Evolutionary conservation across 2,888 invertebrate species (phyloP).

Genomic region (Lasioglossum figueresi): DNA sequence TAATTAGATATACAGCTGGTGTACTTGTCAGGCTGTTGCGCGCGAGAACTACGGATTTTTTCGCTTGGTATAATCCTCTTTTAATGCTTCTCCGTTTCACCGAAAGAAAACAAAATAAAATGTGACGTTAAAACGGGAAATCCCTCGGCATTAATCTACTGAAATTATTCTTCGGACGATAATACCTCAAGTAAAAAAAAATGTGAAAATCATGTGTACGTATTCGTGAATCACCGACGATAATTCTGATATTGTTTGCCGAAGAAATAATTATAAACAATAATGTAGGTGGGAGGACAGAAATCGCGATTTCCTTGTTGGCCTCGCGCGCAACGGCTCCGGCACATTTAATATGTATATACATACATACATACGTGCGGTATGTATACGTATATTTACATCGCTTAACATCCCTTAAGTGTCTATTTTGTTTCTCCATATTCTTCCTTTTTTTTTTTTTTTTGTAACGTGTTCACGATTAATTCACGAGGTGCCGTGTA

Average conservation of each 20-base stretch:
- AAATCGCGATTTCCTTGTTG: not conserved
- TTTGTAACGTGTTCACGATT: slow-evolving; percentile 49
- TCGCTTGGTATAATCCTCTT: not conserved
- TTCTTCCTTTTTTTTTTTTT: not conserved
- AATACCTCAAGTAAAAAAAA: not conserved
- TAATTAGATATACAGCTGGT: slow-evolving; percentile 56
- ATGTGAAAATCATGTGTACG: not conserved
- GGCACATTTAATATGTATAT: slow-evolving; percentile 13
- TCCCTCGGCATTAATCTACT: not conserved
- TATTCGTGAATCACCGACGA: not conserved
- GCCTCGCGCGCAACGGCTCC: not conserved
- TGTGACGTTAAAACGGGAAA: not conserved
- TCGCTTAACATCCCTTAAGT: slow-evolving; percentile 58
- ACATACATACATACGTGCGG: slow-evolving; percentile 11
- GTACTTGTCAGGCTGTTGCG: slow-evolving; percentile 17
- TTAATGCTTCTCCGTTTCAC: not conserved
- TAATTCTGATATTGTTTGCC: not conserved
- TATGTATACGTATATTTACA: slow-evolving; percentile 57
- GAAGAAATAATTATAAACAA: not conserved
- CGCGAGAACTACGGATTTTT: slow-evolving; percentile 4
- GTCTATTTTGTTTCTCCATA: slow-evolving; percentile 28
- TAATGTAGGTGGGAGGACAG: not conserved
- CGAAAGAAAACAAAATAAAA: not conserved
- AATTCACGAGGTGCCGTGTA: slow-evolving; percentile 47
- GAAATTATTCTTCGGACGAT: not conserved